phyloP scores from a whole-genome alignment of 1,140 invertebrate species.

The Pogonus chalceus region DNA sequence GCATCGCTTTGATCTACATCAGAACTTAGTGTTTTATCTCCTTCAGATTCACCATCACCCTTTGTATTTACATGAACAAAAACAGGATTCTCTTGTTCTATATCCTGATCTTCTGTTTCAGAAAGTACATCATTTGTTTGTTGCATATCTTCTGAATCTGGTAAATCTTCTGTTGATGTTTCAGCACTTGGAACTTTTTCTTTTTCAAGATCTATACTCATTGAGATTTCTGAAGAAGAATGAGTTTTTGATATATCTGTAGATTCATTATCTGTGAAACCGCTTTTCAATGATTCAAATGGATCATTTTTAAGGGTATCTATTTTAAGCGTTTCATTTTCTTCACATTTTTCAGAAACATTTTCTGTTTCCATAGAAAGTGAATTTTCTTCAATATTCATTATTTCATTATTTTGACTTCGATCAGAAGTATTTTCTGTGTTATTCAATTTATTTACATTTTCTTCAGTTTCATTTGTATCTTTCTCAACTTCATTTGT shows the following conservation, averaged over 20 bases:
- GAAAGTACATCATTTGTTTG: neutral
- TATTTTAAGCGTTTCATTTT: neutral
- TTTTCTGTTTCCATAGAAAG: neutral
- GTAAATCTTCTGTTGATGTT: neutral
- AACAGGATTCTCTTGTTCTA: slow-evolving; percentile 16
- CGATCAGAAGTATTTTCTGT: slow-evolving; percentile 8
- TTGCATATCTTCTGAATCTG: neutral
- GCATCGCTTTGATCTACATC: neutral
- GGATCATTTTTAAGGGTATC: neutral
- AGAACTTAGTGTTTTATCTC: neutral
- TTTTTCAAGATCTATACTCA: neutral
- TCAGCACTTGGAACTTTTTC: neutral
- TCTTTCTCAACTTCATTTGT: neutral
- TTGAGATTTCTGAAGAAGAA: neutral
- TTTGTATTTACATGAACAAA: slow-evolving; percentile 21
- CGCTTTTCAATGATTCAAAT: neutral
- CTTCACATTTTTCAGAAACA: neutral
- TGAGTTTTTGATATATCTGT: neutral
- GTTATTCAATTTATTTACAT: slow-evolving; percentile 9
- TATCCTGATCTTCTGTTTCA: neutral
- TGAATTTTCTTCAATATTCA: neutral
- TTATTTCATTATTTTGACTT: neutral
- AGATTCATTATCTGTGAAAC: neutral
- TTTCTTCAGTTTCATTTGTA: slow-evolving; percentile 8
- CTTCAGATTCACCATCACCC: slow-evolving; percentile 17